Base-by-base conservation (phyloP, 2,113 vertebrate genomes). In the Epinephelus lanceolatus region DNA sequence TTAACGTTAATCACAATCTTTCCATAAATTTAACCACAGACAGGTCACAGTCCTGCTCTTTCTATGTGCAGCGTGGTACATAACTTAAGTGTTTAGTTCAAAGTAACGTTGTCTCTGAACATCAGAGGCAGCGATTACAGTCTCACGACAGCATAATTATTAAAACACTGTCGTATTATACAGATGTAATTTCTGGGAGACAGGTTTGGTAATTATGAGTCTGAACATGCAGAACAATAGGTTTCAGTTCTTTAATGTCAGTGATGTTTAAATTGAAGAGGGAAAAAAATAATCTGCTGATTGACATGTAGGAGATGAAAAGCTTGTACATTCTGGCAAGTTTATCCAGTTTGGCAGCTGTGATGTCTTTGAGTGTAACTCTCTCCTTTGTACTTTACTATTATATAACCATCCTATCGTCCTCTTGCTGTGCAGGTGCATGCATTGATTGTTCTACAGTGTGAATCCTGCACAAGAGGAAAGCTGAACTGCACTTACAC, bases 341-440 rank as follows among this genome's bases (percentile, higher is more conserved):
- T 73, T 73, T 0, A 23, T 70, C 82, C 82, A 69, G 76, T 84
- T 69, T 51, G 63, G 10, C 61, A 25, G 40, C 23, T 42, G 76
- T 49, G 3, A 49, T 49, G 13, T 23, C 17, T 55, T 14, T 33
- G 14, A 30, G 47, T 40, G 13, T n/a, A 42, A 42, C 9, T 42
- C 52, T 18, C 52, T 17, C 11, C 10, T 59, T 47, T 30, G 56
- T 21, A 4, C 42, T 27, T 27, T 14, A 15, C 18, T 0, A 19
- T 59, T 51, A 27, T 18, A 21, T 25, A 77, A 71, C n/a, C 67
- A 6, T 17, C 23, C 21, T 56, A 3, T 15, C 23, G 1, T 37
- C 17, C 5, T 63, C 5, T 61, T 52, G 1, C 8, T 37, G 2
- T 27, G 9, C 5, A 40, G 27, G 52, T 18, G 23, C 55, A 12